Base-by-base conservation (phyloP, 1,140 invertebrate species). In the Drosophila quadrilineata region DNA sequence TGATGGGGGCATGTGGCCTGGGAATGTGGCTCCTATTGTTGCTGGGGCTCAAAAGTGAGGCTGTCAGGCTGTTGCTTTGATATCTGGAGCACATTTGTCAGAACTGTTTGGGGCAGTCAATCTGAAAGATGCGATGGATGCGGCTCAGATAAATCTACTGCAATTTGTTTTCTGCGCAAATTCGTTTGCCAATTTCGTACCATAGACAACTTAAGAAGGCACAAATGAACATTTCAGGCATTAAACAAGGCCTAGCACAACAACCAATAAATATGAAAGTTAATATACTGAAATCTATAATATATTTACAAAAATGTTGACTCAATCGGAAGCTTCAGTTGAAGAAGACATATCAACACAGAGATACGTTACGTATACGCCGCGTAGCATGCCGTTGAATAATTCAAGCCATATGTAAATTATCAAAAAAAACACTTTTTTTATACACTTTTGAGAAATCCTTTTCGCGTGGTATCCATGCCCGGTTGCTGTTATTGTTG, bases 31-130 rank as follows among this genome's bases (percentile, higher is more conserved):
- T 53, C 12, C 38, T 21, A 62, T 67, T 54, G 56, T 52, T 14
- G 31, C 24, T 31, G 9, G 12, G 9, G 2, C 16, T 36, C 33
- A 3, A 46, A 26, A 63, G 24, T 16, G 35, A 26, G 57, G 35
- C 46, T 31, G 16, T 14, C 10, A n/a, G 26, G 21, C 28, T 64
- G 29, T 67, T n/a, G 50, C 43, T 22, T 38, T 24, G 14, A 41
- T 45, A 49, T 41, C 43, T 59, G 8, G 22, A n/a, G n/a, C n/a
- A 26, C 69, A 85, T 72, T 71, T 80, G 75, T 71, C 71, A 65
- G 46, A 46, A 26, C 6, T 21, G 50, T 53, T 49, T 46, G 29
- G 29, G 54, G 29, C 59, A 50, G 75, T 67, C 64, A 76, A 40
- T 36, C 76, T 38, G 41, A 41, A 53, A 65, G 60, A 68, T 65